Evolutionary conservation across 2,888 invertebrate species (phyloP), one percentile per base, ranked within the genome.

Genomic region (Melanostoma mellinum): DNA sequence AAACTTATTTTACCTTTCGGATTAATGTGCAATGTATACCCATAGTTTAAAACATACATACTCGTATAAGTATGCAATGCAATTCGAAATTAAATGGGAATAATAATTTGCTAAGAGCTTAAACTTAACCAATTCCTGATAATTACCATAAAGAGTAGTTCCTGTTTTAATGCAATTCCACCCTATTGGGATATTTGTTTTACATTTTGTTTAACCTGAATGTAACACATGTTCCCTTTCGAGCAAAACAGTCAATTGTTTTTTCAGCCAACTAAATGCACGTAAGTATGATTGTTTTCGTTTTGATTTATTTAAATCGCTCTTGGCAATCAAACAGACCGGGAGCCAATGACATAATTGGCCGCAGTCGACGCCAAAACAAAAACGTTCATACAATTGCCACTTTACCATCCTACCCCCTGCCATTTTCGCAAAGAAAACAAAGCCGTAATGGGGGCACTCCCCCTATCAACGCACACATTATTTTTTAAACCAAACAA

Each of bases 291-390:
- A 30, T 9, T 61, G 20, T 73, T 46, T 71, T 50, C 36, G 42
- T 71, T 67, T 46, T 60, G 65, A 81, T 76, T 67, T 72, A 72
- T 76, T 81, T 60, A 55, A 71, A 60, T 76, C 48, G 71, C 81
- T 81, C 58, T 76, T 76, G 81, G 72, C 81, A 77, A 61, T 77
- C 76, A 77, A 72, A 67, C 33, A 42, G 32, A 46, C 71, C 50
- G 38, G 42, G 65, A 60, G 60, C 60, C 42, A 77, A 71, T 52
- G 50, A 50, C 74, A 79, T 68, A 73, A 67, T 78, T 63, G 73
- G 36, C 48, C 55, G 4, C 50, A 48, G 38, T 63, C 61, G 46
- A 48, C 44, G 42, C 46, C 48, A 32, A 63, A 48, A 32, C 38
- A 63, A 63, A 63, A 20, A 38, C 38, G 33, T 60, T 4, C 50